Evolutionary conservation across 2,888 invertebrate species (phyloP), one percentile per base, ranked within the genome.

Genomic region (Diarsia brunnea): DNA sequence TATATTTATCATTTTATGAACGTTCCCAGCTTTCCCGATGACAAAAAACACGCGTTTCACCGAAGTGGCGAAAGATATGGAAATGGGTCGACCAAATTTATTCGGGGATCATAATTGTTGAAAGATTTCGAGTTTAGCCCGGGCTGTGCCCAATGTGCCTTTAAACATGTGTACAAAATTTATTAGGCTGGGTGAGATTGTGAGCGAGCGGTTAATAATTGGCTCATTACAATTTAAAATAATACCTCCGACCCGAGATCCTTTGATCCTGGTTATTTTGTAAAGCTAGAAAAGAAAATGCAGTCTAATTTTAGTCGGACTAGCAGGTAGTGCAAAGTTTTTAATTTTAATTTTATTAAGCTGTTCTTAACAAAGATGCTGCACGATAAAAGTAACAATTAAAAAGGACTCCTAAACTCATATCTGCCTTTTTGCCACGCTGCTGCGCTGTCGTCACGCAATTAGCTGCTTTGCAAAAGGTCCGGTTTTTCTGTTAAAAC

Each of bases 41-140:
- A 49, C 73, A 79, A 75, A 75, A 85, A 84, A 78, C 65, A 76
- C 64, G 43, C 53, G 61, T 78, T 79, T 76, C 53, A 71, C 55
- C 66, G 38, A 69, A 84, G 60, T 73, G 71, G 58, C 61, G 63
- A 78, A 83, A 61, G 69, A 74, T 80, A 70, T 73, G 74, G 73
- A 78, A 72, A 86, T 84, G 73, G 84, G 79, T 71, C 73, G 60
- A 69, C 72, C 19, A 55, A 75, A 85, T 77, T 77, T 77, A 75
- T 79, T 73, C 75, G 12, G 45, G 79, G 63, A 72, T 82, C 65
- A 82, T 77, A 82, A 84, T 77, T 79, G 79, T 82, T 73, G 74
- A 84, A 84, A 84, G 85, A 84, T 84, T 84, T 81, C 24, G 27
- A 70, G 58, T 77, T 71, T 58, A 73, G 60, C 49, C 49, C 27